Percentiles rank a stretch among this genome's conserved stretches.
Conservation (phyloP, 2,797 vertebrate genomes). For the Notolepis coatsorum region DNA sequence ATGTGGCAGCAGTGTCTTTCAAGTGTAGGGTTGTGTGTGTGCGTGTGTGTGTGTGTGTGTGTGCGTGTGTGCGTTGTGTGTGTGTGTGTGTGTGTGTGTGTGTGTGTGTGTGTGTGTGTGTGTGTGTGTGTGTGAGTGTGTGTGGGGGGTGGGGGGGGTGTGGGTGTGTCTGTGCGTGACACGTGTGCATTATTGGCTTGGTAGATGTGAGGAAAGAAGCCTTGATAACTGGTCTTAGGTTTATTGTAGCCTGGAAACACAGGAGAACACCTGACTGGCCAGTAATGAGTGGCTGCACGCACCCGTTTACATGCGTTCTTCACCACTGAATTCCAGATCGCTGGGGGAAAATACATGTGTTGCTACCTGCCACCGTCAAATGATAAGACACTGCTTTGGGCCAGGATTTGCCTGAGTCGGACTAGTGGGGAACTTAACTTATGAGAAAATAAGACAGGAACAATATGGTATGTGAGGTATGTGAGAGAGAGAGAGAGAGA, state of each 20-base stretch:
- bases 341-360: constrained; percentile 52
- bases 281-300: constrained; percentile 64
- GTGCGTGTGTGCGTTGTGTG: background rate
- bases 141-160: too few relatives aligned
- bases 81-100: constrained; percentile 10
- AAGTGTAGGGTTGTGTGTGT: constrained; percentile 19
- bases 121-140: constrained; percentile 17
- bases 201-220: constrained; percentile 16
- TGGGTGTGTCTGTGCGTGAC: constrained; percentile 5
- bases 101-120: constrained; percentile 19
- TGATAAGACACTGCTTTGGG: constrained; percentile 28
- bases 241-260: constrained; percentile 32
- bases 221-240: constrained; percentile 42
- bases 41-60: background rate
- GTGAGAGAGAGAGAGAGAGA: background rate
- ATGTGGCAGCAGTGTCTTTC: constrained; percentile 1
- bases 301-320: constrained; percentile 48
- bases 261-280: constrained; percentile 64
- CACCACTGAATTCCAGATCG: constrained; percentile 36
- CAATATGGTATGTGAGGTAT: background rate
- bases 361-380: constrained; percentile 37
- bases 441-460: background rate
- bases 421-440: constrained; percentile 5
- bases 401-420: constrained; percentile 15
- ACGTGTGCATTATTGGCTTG: constrained; percentile 12